phyloP scores from a whole-genome alignment of 2,888 invertebrate genomes.

The Napeogenes sylphis region DNA sequence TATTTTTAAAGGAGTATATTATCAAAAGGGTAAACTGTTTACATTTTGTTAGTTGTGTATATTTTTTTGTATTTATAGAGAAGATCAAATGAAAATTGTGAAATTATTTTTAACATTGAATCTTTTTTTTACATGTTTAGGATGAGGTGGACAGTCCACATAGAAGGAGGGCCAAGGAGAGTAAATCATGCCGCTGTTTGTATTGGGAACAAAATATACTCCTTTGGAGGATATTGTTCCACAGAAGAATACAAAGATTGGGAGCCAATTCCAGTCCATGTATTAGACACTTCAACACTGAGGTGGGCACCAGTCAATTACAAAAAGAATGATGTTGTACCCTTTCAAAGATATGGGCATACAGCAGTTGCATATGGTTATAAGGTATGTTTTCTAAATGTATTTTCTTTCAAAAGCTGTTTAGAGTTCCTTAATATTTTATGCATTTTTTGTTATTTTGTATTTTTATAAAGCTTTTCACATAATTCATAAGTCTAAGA shows the following conservation, averaged over 20 bases:
- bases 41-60: no score
- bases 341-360: constrained; percentile 94
- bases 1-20: no score
- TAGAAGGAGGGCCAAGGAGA: constrained; percentile 93
- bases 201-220: constrained; percentile 87
- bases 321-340: constrained; percentile 76
- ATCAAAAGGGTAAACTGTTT: no score
- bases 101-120: constrained; percentile 2
- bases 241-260: constrained; percentile 86
- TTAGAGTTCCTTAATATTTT: constrained; percentile 1
- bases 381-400: constrained; percentile 60
- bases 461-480: no score
- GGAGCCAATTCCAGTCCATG: constrained; percentile 91
- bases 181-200: constrained; percentile 95
- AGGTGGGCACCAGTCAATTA: constrained; percentile 77
- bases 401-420: not conserved
- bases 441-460: not conserved
- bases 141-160: constrained; percentile 90
- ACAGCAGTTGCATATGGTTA: constrained; percentile 89
- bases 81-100: not conserved
- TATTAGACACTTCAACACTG: constrained; percentile 85
- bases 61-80: no score
- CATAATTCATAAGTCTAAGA: no score
- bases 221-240: constrained; percentile 95
- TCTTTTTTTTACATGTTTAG: constrained; percentile 19